Evolutionary conservation across 2,113 vertebrate species (phyloP).

Genomic region (Neomonachus schauinslandi): DNA sequence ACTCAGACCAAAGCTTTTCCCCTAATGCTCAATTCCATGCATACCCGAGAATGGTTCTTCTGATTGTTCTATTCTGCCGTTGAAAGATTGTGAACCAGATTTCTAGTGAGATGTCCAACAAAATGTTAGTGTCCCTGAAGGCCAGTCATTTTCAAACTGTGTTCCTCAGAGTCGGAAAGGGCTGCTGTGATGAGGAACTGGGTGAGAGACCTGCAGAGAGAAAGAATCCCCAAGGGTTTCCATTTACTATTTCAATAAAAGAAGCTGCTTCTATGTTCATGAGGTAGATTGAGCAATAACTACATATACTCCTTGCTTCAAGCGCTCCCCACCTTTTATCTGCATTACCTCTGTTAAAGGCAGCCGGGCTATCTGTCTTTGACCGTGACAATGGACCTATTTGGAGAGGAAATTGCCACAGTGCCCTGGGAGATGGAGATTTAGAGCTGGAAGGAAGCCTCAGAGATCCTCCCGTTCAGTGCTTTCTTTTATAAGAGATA

Average conservation of each 20-base stretch:
- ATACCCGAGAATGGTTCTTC: neutral
- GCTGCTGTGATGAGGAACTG: accelerated
- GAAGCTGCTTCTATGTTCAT: neutral
- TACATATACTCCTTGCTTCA: neutral
- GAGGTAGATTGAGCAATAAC: neutral
- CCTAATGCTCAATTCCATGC: neutral
- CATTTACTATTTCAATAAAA: neutral
- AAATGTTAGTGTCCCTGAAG: neutral
- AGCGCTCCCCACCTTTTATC: too few relatives aligned
- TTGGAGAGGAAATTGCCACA: neutral
- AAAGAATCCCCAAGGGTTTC: neutral
- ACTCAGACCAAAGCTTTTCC: neutral
- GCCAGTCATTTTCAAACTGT: neutral
- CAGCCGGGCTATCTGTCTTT: neutral
- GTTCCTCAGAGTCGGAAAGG: neutral
- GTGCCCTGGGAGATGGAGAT: neutral
- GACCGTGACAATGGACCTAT: neutral
- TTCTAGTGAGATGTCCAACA: neutral
- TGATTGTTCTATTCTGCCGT: neutral
- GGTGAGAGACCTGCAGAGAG: neutral
- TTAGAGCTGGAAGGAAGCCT: neutral
- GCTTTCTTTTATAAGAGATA: neutral
- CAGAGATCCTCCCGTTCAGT: neutral
- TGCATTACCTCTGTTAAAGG: neutral
- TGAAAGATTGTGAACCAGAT: neutral